These are phyloP conservation scores for Nipponacmea schrenckii DNA, from an alignment of 2,888 invertebrate species.

Conservation along the genomic window DNA sequence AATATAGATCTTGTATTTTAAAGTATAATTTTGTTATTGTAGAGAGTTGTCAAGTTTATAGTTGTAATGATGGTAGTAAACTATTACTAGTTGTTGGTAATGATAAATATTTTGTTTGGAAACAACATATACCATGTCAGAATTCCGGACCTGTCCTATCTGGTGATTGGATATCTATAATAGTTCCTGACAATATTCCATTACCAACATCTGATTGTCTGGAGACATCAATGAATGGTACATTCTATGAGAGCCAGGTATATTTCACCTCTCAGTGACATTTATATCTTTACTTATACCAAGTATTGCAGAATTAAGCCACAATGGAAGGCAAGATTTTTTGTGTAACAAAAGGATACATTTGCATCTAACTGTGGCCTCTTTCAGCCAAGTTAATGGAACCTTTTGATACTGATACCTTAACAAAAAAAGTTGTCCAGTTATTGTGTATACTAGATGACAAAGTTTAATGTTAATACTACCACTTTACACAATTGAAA, in stretches of 20 bases:
- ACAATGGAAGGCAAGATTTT: too few species aligned
- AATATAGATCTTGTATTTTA: too few species aligned
- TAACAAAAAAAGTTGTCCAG: too few species aligned
- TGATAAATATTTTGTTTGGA: constrained; percentile 54
- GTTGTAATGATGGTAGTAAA: constrained; percentile 53
- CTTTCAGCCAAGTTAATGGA: too few species aligned
- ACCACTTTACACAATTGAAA: too few species aligned
- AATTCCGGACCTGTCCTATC: constrained; percentile 40
- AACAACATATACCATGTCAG: constrained; percentile 36
- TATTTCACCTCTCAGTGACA: neutral
- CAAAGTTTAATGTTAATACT: too few species aligned
- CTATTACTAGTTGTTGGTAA: constrained; percentile 49
- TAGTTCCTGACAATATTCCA: constrained; percentile 43
- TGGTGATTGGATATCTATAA: constrained; percentile 55
- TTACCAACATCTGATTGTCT: constrained; percentile 43
- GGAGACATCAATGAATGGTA: constrained; percentile 45
- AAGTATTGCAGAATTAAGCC: too few species aligned
- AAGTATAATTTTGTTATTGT: neutral
- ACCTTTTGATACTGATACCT: too few species aligned
- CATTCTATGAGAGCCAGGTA: constrained; percentile 54
- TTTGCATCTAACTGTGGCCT: too few species aligned
- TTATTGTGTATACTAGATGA: too few species aligned
- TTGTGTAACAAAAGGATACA: too few species aligned
- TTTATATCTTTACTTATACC: neutral
- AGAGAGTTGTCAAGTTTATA: constrained; percentile 42